A percentile compares a stretch with the other conserved stretches of the same genome.
Evolutionary conservation across 1,140 invertebrate genomes (phyloP).

Genomic region (Stegodyphus dumicola): DNA sequence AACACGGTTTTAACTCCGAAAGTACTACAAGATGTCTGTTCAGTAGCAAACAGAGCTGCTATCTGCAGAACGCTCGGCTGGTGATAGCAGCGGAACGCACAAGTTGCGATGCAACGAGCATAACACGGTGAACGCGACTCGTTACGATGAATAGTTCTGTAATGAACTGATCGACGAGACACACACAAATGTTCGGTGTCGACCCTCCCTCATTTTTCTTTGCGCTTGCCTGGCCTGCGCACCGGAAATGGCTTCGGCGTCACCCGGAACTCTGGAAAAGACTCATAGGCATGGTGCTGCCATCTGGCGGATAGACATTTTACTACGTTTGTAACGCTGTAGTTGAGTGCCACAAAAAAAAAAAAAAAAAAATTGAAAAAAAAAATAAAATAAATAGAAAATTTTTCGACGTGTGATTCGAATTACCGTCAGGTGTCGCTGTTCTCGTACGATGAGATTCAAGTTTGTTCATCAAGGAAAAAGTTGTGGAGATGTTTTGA

Average conservation of each 20-base stretch:
- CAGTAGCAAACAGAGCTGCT: not conserved
- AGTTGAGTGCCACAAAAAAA: not conserved
- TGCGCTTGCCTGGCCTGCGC: slow-evolving; percentile 47
- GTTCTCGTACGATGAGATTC: too few relatives aligned
- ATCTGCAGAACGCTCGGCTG: slow-evolving; percentile 12
- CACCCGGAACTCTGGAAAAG: slow-evolving; percentile 45
- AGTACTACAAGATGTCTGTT: slow-evolving; percentile 33
- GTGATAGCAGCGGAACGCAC: slow-evolving; percentile 26
- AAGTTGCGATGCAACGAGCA: slow-evolving; percentile 27
- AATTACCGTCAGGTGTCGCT: too few relatives aligned
- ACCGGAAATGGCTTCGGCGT: slow-evolving; percentile 58
- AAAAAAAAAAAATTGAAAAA: too few relatives aligned
- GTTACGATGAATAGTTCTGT: slow-evolving; percentile 60
- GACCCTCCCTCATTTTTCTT: slow-evolving; percentile 59
- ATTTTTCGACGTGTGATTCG: too few relatives aligned
- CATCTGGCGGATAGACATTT: slow-evolving; percentile 12
- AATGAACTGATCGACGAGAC: slow-evolving; percentile 60
- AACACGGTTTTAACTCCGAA: slow-evolving; percentile 20
- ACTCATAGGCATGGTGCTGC: slow-evolving; percentile 15
- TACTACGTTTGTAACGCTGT: not conserved
- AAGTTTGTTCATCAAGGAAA: too few relatives aligned
- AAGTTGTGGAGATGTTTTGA: too few relatives aligned
- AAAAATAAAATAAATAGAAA: not conserved
- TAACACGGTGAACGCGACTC: slow-evolving; percentile 53
- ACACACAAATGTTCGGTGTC: slow-evolving; percentile 49